These are phyloP conservation scores for Acropora yongei DNA, from an alignment of 64 coral and sea anemone genomes.

Conservation along the genomic window DNA sequence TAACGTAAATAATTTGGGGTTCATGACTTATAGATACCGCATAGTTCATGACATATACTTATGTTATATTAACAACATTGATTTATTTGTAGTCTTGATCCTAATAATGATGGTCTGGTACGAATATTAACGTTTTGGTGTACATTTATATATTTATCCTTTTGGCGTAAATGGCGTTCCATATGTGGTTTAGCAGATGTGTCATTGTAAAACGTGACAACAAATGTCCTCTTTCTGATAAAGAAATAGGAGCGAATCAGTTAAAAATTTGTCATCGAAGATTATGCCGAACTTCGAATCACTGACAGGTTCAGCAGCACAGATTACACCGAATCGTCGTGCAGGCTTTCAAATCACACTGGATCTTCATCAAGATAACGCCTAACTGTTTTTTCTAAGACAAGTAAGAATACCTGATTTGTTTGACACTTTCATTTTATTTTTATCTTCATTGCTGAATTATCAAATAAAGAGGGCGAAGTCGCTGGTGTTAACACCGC, in stretches of 20 bases:
- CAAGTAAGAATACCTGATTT: too few species aligned
- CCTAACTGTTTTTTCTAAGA: too few species aligned
- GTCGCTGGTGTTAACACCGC: neutral
- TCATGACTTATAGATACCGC: neutral
- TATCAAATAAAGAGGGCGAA: too few species aligned
- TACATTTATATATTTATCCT: constrained; percentile 26
- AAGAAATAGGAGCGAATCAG: neutral
- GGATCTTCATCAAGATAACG: too few species aligned
- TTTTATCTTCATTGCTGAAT: too few species aligned
- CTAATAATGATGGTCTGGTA: constrained; percentile 11
- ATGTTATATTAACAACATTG: constrained; percentile 5
- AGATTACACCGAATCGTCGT: too few species aligned
- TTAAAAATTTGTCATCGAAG: constrained; percentile 18
- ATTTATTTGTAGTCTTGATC: constrained; percentile 12
- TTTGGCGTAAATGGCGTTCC: constrained; percentile 21
- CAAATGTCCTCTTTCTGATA: too few species aligned
- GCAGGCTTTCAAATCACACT: too few species aligned
- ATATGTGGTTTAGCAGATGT: neutral
- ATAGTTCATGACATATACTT: neutral
- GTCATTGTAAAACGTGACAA: too few species aligned
- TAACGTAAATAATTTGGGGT: constrained; percentile 7
- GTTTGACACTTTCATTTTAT: too few species aligned
- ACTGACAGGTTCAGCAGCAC: too few species aligned
- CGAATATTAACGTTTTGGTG: neutral
- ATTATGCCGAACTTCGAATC: neutral